Conservation (phyloP, 2,113 vertebrate genomes). For the Mionectes macconnelli region DNA sequence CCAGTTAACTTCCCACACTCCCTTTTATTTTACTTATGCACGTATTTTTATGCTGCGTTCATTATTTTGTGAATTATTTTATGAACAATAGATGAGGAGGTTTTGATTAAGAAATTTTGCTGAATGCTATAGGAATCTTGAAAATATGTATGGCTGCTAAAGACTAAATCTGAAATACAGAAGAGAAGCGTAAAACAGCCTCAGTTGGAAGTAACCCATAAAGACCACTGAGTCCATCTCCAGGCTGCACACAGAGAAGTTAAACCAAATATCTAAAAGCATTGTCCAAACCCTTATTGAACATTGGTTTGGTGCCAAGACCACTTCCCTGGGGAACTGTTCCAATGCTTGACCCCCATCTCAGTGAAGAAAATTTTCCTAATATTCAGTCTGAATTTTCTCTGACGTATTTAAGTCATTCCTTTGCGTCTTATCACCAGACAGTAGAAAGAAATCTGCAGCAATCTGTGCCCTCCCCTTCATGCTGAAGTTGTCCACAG, state of each 20-base stretch:
- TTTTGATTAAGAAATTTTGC: not conserved
- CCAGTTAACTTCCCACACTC: not conserved
- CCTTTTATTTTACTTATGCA: not conserved
- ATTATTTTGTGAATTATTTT: not conserved
- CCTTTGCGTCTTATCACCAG: not conserved
- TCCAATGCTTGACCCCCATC: not conserved
- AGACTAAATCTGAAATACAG: not conserved
- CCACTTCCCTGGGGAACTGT: not conserved
- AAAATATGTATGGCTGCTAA: not conserved
- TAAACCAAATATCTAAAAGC: not conserved
- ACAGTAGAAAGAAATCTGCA: not conserved
- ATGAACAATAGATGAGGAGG: not conserved
- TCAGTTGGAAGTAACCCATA: not conserved
- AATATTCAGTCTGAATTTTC: not conserved
- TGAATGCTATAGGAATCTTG: not conserved
- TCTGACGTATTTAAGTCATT: not conserved
- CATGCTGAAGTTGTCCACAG: not conserved
- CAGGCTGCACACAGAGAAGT: not conserved
- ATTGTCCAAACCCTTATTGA: not conserved
- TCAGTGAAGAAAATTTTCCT: not conserved
- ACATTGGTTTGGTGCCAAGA: not conserved
- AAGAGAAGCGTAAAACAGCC: not conserved
- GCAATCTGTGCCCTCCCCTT: rapidly evolving
- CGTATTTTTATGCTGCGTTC: not conserved
- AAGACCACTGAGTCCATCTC: not conserved